A percentile compares a stretch with the other conserved stretches of the same genome.
Evolutionary conservation across 2,888 invertebrate species (phyloP).

Genomic region (Limnephilus rhombicus): DNA sequence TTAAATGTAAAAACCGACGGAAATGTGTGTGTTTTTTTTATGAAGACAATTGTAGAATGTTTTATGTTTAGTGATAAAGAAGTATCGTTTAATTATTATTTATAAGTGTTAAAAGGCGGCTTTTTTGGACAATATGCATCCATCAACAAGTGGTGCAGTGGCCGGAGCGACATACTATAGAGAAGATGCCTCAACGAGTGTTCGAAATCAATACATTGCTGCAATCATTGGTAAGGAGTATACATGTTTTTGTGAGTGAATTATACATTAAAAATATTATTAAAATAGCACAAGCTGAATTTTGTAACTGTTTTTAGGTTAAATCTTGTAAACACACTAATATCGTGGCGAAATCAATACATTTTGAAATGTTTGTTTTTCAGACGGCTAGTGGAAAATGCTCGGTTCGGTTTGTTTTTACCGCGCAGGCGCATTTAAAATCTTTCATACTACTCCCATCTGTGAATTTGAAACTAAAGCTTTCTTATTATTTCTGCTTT

Average conservation of each 20-base stretch:
- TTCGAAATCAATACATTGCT: conserved; percentile 50
- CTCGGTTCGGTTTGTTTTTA: neutral
- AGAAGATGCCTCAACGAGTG: conserved; percentile 27
- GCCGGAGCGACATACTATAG: neutral
- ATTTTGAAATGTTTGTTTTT: neutral
- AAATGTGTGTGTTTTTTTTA: neutral
- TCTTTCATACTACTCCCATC: neutral
- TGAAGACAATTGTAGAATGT: neutral
- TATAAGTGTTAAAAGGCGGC: neutral
- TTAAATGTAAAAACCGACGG: neutral
- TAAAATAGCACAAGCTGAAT: neutral
- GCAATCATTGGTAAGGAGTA: conserved; percentile 23
- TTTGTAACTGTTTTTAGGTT: neutral
- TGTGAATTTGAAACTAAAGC: neutral
- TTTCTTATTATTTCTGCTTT: neutral
- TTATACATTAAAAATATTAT: neutral
- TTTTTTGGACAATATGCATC: neutral
- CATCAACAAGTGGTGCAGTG: neutral
- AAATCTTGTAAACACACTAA: neutral
- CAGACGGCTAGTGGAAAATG: neutral
- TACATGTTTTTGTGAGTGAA: neutral
- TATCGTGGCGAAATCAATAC: neutral
- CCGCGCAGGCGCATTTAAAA: neutral
- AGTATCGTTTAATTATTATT: neutral
- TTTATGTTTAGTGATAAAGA: neutral